Percentiles rank a stretch among this genome's conserved stretches.
Conservation (phyloP, 2,888 invertebrate genomes). For the Leptinotarsa rubiginosa region DNA sequence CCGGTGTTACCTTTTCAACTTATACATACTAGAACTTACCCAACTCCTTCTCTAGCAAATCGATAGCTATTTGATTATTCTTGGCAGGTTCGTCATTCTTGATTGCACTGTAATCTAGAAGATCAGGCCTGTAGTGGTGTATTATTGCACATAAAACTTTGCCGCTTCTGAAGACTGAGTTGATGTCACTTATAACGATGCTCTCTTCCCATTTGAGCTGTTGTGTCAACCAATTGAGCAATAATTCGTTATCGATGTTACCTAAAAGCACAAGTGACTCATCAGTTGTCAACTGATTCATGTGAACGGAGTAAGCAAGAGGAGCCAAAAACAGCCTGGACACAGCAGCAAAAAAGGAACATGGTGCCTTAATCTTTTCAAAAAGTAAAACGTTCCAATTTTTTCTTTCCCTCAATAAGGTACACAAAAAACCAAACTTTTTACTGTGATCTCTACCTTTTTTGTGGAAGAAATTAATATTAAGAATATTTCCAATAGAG, state of each 20-base stretch:
- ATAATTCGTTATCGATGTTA: slow-evolving; percentile 74
- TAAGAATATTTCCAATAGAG: too few species aligned
- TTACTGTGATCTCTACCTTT: too few species aligned
- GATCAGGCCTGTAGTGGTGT: slow-evolving; percentile 89
- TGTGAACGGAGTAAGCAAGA: neutral
- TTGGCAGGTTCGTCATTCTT: slow-evolving; percentile 74
- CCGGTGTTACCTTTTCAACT: neutral
- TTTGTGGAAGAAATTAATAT: too few species aligned
- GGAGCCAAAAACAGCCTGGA: neutral
- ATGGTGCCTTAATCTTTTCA: neutral
- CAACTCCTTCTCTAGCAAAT: slow-evolving; percentile 85
- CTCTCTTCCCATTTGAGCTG: slow-evolving; percentile 76
- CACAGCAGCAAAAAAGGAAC: neutral
- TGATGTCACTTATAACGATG: slow-evolving; percentile 74
- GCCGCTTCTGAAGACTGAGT: slow-evolving; percentile 77
- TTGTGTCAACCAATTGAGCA: slow-evolving; percentile 83
- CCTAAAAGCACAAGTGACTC: slow-evolving; percentile 43
- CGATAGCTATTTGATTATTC: slow-evolving; percentile 87
- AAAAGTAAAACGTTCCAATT: too few species aligned
- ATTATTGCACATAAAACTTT: slow-evolving; percentile 80
- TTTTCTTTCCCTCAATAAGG: too few species aligned
- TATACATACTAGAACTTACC: slow-evolving; percentile 67
- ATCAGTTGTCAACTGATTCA: too few species aligned
- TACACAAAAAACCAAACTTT: too few species aligned
- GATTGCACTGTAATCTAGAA: slow-evolving; percentile 80